Evolutionary conservation across 2,888 invertebrate genomes (phyloP), one percentile per base, ranked within the genome.

Genomic region (Cremastobaeus sp.): DNA sequence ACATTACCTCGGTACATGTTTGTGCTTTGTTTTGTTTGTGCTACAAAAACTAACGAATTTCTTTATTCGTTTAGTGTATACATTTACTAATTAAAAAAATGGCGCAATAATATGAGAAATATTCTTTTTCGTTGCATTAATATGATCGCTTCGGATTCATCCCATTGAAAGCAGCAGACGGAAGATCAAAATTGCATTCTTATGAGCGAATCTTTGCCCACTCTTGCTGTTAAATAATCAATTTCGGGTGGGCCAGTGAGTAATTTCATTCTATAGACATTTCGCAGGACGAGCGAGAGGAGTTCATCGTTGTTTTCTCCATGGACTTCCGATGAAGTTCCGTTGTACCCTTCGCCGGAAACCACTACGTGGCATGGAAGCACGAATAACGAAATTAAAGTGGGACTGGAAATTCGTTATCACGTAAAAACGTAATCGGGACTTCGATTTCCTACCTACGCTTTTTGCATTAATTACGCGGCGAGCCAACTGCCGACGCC

Each of bases 381-480:
- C 69, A 54, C 20, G 54, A 54, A 39, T 60, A 69, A 60, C 54
- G 45, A 59, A 54, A 60, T 69, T 43, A 60, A 69, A 69, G 57
- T 18, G 52, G 17, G 18, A 35, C 35, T 48, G 54, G 25, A 41
- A 62, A 70, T 55, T 62, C 41, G 55, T 70, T 70, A 55, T 69
- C 59, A 11, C 35, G 25, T 55, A 55, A 70, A 70, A 70, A 55
- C 62, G 47, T 70, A 70, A 70, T 62, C 62, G 62, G 48, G 48
- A 55, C 55, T 62, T 70, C 41, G 68, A 50, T 59, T 52, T 59
- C 17, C 62, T 47, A 62, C 52, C 34, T 55, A 48, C 48, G 55
- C 68, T 54, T 69, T 70, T 70, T 62, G 54, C 48, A 70, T 55
- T 70, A 69, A 52, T 69, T 69, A 60, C 69, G 34, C 11, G 37